Conservation (phyloP, 2,888 invertebrate species). For the Aspidiotus rigidus region DNA sequence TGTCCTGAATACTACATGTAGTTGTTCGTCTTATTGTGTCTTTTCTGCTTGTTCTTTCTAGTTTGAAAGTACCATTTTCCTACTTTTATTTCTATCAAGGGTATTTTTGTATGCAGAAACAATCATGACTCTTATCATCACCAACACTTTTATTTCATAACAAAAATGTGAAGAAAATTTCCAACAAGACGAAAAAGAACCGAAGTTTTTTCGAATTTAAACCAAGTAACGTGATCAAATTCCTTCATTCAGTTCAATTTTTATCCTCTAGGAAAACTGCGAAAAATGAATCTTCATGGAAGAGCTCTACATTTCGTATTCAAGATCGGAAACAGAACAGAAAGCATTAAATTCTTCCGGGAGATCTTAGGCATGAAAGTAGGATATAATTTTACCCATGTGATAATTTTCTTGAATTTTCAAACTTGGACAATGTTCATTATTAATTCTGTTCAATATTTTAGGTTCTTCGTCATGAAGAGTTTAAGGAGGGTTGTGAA, state of each 20-base stretch:
- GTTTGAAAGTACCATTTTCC: too few species aligned
- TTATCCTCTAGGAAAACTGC: neutral
- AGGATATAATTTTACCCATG: constrained; percentile 38
- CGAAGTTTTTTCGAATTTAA: too few species aligned
- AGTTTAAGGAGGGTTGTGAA: constrained; percentile 92
- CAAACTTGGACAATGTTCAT: neutral
- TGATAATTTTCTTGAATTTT: neutral
- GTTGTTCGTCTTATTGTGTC: too few species aligned
- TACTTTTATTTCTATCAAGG: too few species aligned
- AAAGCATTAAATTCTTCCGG: constrained; percentile 78
- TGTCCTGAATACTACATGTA: too few species aligned
- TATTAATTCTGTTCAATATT: constrained; percentile 9
- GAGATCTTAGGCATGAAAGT: constrained; percentile 93
- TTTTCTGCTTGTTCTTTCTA: too few species aligned
- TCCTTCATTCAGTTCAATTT: neutral
- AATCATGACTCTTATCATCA: too few species aligned
- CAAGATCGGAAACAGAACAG: constrained; percentile 81
- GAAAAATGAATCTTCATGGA: constrained; percentile 43
- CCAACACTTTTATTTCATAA: too few species aligned
- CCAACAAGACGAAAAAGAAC: too few species aligned
- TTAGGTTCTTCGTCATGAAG: constrained; percentile 88
- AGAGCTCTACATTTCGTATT: constrained; percentile 93
- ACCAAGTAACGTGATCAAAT: too few species aligned
- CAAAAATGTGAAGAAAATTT: too few species aligned
- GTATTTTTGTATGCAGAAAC: too few species aligned